Evolutionary conservation across 2,797 vertebrate species (phyloP).

Genomic region (Poecilia gillii): DNA sequence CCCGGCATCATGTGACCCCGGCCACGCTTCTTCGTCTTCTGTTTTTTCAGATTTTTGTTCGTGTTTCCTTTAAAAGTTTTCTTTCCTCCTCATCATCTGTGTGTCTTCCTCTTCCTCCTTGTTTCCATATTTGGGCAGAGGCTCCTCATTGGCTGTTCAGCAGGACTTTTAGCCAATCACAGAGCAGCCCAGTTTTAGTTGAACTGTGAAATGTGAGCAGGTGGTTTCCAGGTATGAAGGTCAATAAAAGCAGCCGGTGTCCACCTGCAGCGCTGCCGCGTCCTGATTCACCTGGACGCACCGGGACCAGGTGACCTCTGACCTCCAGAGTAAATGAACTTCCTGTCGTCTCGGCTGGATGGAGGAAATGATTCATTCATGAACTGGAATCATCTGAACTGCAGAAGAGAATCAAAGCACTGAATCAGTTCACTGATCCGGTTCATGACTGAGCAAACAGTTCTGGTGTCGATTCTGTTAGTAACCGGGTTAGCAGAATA

Average conservation of each 20-base stretch:
- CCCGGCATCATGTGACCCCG: too few relatives aligned
- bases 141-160: slow-evolving; percentile 45
- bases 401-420: too few relatives aligned
- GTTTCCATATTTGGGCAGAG: slow-evolving; percentile 18
- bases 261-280: slow-evolving; percentile 3
- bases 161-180: slow-evolving; percentile 54
- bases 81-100: background rate
- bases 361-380: too few relatives aligned
- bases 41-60: slow-evolving; percentile 7
- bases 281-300: background rate
- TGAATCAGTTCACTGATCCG: background rate
- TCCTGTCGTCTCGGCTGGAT: too few relatives aligned
- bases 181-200: slow-evolving; percentile 47
- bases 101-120: slow-evolving; percentile 4
- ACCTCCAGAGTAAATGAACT: background rate
- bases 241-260: slow-evolving; percentile 47
- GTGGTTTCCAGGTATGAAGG: slow-evolving; percentile 29
- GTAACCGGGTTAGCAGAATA: too few relatives aligned
- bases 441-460: too few relatives aligned
- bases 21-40: background rate
- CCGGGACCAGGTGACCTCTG: background rate
- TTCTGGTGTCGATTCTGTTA: too few relatives aligned
- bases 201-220: slow-evolving; percentile 35
- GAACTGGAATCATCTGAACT: background rate
- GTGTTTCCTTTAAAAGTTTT: background rate